A percentile compares a stretch with the other conserved stretches of the same genome.
These are phyloP conservation scores for Orestias chungarensis DNA, from an alignment of 2,797 vertebrate genomes.

Conservation along the genomic window DNA sequence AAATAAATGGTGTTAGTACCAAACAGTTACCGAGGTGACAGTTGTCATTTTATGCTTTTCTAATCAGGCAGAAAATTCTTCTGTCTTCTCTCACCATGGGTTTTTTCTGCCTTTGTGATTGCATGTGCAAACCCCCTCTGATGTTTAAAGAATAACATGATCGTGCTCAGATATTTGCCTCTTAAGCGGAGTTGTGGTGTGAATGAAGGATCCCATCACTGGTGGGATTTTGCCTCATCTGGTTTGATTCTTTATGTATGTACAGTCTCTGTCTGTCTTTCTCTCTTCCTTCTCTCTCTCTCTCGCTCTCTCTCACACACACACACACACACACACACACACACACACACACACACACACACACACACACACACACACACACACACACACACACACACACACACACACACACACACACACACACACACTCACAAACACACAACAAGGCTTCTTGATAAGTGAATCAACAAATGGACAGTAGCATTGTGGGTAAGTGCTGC, in stretches of 20 bases:
- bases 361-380: conserved; percentile 9
- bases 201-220: conserved; percentile 56
- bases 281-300: neutral
- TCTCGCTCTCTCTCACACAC: conserved; percentile 14
- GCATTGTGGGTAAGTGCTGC: conserved; percentile 68
- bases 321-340: conserved; percentile 11
- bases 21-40: conserved; percentile 23
- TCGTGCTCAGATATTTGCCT: conserved; percentile 29
- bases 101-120: conserved; percentile 24
- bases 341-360: conserved; percentile 16
- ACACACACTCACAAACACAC: conserved; percentile 12
- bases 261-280: conserved; percentile 8
- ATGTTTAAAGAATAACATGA: conserved; percentile 39
- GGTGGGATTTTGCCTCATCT: conserved; percentile 60
- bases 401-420: conserved; percentile 16
- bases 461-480: conserved; percentile 75
- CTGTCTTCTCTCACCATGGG: neutral
- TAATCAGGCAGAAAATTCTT: conserved; percentile 27
- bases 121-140: conserved; percentile 19
- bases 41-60: conserved; percentile 13
- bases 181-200: conserved; percentile 48
- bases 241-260: conserved; percentile 61
- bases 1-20: conserved; percentile 15
- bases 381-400: conserved; percentile 16
- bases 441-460: conserved; percentile 55